Conservation (phyloP, 2,797 vertebrate species). For the Aythya fuligula region DNA sequence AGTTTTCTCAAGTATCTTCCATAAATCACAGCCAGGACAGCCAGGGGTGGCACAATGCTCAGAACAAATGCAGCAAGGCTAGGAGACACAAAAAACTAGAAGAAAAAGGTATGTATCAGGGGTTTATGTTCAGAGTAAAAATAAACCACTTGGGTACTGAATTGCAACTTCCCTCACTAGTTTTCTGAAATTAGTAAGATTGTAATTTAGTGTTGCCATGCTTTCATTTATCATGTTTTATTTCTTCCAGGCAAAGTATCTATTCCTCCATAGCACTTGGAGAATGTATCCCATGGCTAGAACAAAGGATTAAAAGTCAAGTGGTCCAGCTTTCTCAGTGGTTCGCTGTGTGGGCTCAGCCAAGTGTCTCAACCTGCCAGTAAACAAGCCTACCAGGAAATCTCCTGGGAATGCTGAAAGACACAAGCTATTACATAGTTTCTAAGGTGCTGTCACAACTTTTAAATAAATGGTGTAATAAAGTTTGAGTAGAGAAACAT, state of each 20-base stretch:
- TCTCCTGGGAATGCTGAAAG: neutral
- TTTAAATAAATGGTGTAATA: neutral
- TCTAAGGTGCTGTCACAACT: neutral
- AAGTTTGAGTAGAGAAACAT: neutral
- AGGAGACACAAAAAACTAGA: slow-evolving; percentile 93
- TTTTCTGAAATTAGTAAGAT: neutral
- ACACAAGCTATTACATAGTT: neutral
- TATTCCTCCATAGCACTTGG: neutral
- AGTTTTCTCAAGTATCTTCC: slow-evolving; percentile 91
- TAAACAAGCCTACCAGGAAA: neutral
- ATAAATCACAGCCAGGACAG: slow-evolving; percentile 88
- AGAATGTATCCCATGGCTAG: neutral
- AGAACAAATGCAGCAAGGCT: slow-evolving; percentile 91
- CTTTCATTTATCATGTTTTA: neutral
- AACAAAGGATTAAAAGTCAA: slow-evolving; percentile 24
- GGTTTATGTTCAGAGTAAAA: neutral
- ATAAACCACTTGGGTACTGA: neutral
- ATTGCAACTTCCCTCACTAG: neutral
- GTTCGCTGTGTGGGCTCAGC: neutral
- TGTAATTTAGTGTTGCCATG: neutral
- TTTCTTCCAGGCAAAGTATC: slow-evolving; percentile 1
- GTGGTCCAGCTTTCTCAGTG: neutral
- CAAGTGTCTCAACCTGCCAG: neutral
- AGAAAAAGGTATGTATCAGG: slow-evolving; percentile 32
- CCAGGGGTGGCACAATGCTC: slow-evolving; percentile 91